phyloP scores from a whole-genome alignment of 2,888 invertebrate genomes.

The Drosophila histrio region DNA sequence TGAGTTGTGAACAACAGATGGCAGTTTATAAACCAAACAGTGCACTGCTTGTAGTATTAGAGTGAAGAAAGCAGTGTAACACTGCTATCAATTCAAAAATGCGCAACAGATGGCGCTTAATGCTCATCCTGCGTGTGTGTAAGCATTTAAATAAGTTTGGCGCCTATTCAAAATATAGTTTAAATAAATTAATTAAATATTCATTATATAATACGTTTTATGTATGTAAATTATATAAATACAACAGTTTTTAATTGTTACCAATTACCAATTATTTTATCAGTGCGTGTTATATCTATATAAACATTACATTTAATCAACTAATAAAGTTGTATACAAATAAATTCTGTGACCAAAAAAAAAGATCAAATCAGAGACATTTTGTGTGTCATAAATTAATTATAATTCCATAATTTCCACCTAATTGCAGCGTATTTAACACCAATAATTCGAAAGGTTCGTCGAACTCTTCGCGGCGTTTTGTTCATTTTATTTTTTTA shows the following conservation, averaged over 20 bases:
- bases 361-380: neutral
- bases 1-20: neutral
- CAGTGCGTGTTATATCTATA: too few species aligned
- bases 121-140: too few species aligned
- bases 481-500: too few species aligned
- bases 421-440: conserved; percentile 53
- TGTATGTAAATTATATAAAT: too few species aligned
- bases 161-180: neutral
- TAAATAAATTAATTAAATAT: too few species aligned
- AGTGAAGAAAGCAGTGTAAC: neutral
- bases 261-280: too few species aligned
- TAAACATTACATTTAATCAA: too few species aligned
- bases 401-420: conserved; percentile 13
- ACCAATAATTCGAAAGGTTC: conserved; percentile 54
- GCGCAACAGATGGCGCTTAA: neutral
- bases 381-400: neutral
- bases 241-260: too few species aligned
- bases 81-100: neutral
- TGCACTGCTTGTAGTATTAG: neutral
- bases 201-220: too few species aligned
- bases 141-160: neutral
- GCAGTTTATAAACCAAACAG: neutral
- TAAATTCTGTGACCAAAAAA: neutral
- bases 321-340: neutral
- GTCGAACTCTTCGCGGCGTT: conserved; percentile 49